Conservation (phyloP, 2,888 invertebrate genomes). For the Seira sanloemensis region DNA sequence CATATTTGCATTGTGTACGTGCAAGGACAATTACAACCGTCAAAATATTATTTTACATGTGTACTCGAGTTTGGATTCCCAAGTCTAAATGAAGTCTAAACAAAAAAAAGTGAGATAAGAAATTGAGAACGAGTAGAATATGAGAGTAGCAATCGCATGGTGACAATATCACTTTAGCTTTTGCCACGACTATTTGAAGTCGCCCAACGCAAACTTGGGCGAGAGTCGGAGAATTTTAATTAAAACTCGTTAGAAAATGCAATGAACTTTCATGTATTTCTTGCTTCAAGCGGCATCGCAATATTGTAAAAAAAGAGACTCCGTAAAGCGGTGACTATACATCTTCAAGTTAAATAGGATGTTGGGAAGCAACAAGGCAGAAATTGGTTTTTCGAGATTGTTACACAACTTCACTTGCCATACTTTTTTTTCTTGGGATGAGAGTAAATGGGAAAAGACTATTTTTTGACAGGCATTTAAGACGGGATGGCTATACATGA, state of each 20-base stretch:
- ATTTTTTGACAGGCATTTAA: conserved; percentile 1
- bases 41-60: neutral
- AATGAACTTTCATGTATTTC: neutral
- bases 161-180: too few species aligned
- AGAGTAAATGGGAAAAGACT: neutral
- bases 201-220: neutral
- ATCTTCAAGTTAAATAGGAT: neutral
- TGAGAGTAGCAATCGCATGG: neutral
- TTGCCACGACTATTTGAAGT: neutral
- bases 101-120: neutral
- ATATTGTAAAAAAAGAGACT: neutral
- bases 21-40: neutral
- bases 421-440: neutral
- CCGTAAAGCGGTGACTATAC: neutral
- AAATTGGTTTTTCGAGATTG: neutral
- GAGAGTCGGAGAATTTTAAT: neutral
- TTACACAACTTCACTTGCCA: neutral
- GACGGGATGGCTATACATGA: neutral
- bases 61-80: neutral
- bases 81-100: neutral
- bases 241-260: conserved; percentile 4
- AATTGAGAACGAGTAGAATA: neutral
- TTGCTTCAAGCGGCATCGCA: neutral
- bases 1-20: neutral
- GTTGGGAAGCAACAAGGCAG: neutral